Conservation (phyloP, 2,888 invertebrate species). For the Limnephilus marmoratus region DNA sequence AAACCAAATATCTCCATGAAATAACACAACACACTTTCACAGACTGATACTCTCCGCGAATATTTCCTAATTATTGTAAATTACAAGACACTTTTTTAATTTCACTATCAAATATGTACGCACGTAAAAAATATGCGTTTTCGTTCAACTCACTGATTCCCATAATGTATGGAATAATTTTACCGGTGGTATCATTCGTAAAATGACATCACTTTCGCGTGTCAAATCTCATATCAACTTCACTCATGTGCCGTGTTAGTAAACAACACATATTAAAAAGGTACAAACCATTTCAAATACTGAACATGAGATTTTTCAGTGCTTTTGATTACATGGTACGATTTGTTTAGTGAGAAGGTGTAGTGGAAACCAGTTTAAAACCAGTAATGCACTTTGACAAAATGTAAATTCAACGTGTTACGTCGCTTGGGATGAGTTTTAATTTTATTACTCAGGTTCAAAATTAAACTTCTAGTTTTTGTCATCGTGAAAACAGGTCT, state of each 20-base stretch:
- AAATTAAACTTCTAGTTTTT: background rate
- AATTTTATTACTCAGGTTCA: constrained; percentile 9
- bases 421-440: background rate
- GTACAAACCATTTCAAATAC: too few species aligned
- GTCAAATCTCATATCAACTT: too few species aligned
- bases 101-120: background rate
- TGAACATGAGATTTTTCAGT: too few species aligned
- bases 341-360: background rate
- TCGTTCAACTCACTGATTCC: background rate
- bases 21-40: background rate
- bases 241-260: too few species aligned
- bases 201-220: constrained; percentile 43
- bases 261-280: too few species aligned
- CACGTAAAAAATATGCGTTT: background rate
- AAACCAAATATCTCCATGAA: background rate
- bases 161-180: constrained; percentile 29
- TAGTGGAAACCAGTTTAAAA: background rate
- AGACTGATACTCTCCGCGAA: background rate
- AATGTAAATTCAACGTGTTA: background rate
- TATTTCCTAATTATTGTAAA: background rate
- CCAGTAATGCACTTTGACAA: background rate
- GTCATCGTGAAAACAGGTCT: constrained; percentile 9
- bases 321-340: too few species aligned
- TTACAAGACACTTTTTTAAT: background rate
- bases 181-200: constrained; percentile 19